Percentiles rank a stretch among this genome's conserved stretches.
These are phyloP conservation scores for Trichogramma dendrolimi DNA, from an alignment of 2,888 invertebrate species.

Conservation along the genomic window DNA sequence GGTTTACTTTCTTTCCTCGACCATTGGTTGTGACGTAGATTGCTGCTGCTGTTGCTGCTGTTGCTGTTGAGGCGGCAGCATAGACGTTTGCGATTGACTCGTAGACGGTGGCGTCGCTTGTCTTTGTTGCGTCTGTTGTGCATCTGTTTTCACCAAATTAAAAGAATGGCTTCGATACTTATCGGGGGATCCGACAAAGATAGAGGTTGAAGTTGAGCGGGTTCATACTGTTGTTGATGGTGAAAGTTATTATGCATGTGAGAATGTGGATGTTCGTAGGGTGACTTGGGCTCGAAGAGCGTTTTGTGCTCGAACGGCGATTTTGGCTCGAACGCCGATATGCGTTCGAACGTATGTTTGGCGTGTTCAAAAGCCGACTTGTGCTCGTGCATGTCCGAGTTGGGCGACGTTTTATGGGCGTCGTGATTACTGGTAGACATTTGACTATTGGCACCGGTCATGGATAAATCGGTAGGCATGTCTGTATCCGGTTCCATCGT, in stretches of 20 bases:
- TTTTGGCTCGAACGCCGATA: too few relatives aligned
- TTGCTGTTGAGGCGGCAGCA: neutral
- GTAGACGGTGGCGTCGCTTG: neutral
- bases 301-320: too few relatives aligned
- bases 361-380: too few relatives aligned
- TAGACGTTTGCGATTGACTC: too few relatives aligned
- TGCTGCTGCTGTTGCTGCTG: constrained; percentile 3
- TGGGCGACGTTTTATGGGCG: too few relatives aligned
- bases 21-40: constrained; percentile 27
- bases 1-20: constrained; percentile 10
- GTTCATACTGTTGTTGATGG: constrained; percentile 40
- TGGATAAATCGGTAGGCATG: constrained; percentile 51
- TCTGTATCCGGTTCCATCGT: constrained; percentile 47
- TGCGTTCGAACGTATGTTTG: too few relatives aligned
- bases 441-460: constrained; percentile 37
- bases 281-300: constrained; percentile 37
- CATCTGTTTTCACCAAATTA: constrained; percentile 47
- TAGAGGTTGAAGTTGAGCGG: constrained; percentile 38
- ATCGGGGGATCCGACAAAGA: constrained; percentile 47
- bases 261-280: constrained; percentile 46
- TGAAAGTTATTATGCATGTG: constrained; percentile 48
- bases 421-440: too few relatives aligned
- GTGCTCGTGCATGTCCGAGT: too few relatives aligned
- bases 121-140: constrained; percentile 18
- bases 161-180: constrained; percentile 51